Evolutionary conservation across 2,113 vertebrate species (phyloP), one percentile per base, ranked within the genome.

Genomic region (Oxyruncus cristatus): DNA sequence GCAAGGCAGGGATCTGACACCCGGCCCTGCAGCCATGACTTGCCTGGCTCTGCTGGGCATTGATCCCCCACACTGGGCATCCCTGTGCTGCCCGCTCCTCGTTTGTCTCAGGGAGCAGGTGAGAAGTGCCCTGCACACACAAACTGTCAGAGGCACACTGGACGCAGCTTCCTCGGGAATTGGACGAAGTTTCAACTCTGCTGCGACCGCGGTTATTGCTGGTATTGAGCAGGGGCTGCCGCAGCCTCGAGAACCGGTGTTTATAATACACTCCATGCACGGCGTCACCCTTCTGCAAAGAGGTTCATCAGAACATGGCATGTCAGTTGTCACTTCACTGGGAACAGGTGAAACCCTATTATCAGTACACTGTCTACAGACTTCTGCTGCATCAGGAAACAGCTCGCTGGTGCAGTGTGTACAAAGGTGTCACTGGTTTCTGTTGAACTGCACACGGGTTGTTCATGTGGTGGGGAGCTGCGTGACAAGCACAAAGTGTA

Each of bases 251-350:
- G 86, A 91, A 62, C 2, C 0, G 4, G 80, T 67, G 44, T 30
- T 95, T 96, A 84, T 96, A 95, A 96, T 93, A 75, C 89, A 65
- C 88, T 89, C 84, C 6, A 19, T 46, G 87, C 81, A 81, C 27
- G 8, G 66, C 44, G 85, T 89, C 76, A 87, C 88, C 70, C 93
- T 72, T 59, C 86, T 95, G 93, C 91, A 92, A 92, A 92, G 78
- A 79, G 93, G 77, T 62, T 96, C 92, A 88, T 92, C 93, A 63
- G 87, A 96, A 95, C 87, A 94, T 11, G 88, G 94, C 93, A 39
- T 75, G 79, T 96, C 95, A 93, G 74, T 95, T 96, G 95, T 97
- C 96, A 93, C 96, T 92, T 96, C 77, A n/a, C 84, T n/a, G 72
- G 74, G 85, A 96, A 74, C 76, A 89, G 94, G 93, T 79, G 93